phyloP scores from a whole-genome alignment of 1,140 invertebrate genomes.

The Teleogryllus occipitalis region DNA sequence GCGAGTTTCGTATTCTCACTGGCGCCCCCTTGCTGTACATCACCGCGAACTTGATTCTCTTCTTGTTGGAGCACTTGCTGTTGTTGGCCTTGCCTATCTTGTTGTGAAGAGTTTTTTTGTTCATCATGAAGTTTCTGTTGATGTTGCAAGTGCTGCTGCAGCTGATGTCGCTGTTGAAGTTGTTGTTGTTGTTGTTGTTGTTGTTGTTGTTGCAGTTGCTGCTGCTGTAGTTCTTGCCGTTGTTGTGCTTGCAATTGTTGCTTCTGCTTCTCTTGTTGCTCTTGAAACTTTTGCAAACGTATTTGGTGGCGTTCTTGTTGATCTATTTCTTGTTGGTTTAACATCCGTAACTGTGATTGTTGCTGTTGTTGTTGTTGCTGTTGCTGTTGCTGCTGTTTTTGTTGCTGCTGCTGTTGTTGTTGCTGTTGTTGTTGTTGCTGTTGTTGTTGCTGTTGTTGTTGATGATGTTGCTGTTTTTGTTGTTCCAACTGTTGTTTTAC shows the following conservation, averaged over 20 bases:
- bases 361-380: neutral
- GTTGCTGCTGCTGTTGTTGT: neutral
- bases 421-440: neutral
- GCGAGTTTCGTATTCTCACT: slow-evolving; percentile 11
- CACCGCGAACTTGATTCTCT: neutral
- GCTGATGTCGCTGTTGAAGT: neutral
- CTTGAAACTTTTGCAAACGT: no score
- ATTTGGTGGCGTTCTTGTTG: no score
- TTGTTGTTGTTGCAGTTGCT: no score
- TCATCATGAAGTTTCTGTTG: slow-evolving; percentile 41
- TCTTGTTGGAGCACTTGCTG: slow-evolving; percentile 53
- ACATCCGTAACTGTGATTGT: neutral
- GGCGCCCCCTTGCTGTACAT: neutral
- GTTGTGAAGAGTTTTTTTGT: slow-evolving; percentile 58
- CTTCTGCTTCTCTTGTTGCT: no score
- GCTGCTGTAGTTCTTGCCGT: no score
- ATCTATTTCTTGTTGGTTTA: neutral
- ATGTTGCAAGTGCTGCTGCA: neutral
- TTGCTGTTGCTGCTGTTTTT: neutral
- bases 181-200: no score
- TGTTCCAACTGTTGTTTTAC: neutral
- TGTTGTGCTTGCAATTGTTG: no score
- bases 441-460: neutral
- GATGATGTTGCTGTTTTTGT: neutral
- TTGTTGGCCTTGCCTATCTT: slow-evolving; percentile 60